Conservation (phyloP, 37 sponge, comb jelly and placozoan species). For the Trichoplax adhaerens region DNA sequence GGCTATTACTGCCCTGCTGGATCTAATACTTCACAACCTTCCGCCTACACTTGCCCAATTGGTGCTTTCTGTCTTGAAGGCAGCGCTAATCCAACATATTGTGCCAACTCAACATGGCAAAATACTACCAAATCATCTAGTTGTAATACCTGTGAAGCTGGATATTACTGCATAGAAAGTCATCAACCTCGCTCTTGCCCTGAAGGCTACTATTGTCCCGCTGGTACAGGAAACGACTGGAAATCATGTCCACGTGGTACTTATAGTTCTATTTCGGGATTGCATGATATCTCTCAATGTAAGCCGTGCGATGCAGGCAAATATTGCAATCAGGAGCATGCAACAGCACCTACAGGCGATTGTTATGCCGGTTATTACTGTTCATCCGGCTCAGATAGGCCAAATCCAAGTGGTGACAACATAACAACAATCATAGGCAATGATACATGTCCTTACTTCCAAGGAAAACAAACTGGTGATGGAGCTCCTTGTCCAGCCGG, state of each 20-base stretch:
- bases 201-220: conserved; percentile 5
- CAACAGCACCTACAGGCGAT: not conserved
- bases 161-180: too few relatives aligned
- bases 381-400: not conserved
- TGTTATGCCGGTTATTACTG: not conserved
- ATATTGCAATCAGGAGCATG: not conserved
- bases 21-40: conserved; percentile 1
- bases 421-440: not conserved
- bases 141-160: too few relatives aligned
- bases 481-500: not conserved
- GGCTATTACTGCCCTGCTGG: conserved; percentile 15
- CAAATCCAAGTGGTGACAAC: conserved; percentile 6
- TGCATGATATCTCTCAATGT: conserved; percentile 6
- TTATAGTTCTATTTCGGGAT: conserved; percentile 5
- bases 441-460: not conserved
- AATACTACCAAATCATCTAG: too few relatives aligned
- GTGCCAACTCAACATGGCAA: too few relatives aligned
- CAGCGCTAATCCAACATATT: not conserved
- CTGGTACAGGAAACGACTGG: conserved; percentile 2
- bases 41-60: conserved; percentile 4
- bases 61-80: conserved; percentile 12
- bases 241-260: conserved; percentile 7
- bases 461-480: not conserved
- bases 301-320: not conserved
- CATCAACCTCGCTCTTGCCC: not conserved